Evolutionary conservation across 2,888 invertebrate species (phyloP).

Genomic region (Luperina testacea): DNA sequence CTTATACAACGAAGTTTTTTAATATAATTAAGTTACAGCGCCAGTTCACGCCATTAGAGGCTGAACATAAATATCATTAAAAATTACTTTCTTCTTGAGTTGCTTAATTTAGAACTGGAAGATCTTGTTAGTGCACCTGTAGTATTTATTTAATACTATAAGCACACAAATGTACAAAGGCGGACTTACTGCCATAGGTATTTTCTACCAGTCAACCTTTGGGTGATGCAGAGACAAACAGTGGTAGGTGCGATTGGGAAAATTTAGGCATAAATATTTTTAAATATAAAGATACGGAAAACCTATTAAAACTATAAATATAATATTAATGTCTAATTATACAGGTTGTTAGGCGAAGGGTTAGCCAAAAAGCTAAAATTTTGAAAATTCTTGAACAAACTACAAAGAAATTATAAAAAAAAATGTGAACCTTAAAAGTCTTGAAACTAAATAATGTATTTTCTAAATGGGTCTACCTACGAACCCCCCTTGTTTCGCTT

Average conservation of each 20-base stretch:
- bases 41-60: constrained; percentile 13
- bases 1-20: constrained; percentile 29
- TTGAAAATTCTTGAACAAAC: no score
- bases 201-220: neutral
- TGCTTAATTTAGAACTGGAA: constrained; percentile 12
- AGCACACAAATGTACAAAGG: no score
- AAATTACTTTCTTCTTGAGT: constrained; percentile 17
- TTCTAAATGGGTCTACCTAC: no score
- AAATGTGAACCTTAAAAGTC: neutral
- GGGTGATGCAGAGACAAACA: neutral
- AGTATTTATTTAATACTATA: neutral
- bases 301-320: no score
- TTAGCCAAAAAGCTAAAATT: neutral
- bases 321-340: no score
- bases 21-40: constrained; percentile 22
- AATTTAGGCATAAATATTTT: no score
- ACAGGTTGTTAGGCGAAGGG: neutral
- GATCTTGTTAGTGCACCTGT: constrained; percentile 3
- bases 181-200: no score
- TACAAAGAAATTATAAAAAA: neutral
- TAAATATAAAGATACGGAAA: no score
- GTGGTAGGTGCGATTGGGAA: neutral
- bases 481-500: no score
- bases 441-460: neutral
- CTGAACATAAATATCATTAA: constrained; percentile 28